Conservation (phyloP, 2,797 vertebrate species). For the Gallinago stenura region DNA sequence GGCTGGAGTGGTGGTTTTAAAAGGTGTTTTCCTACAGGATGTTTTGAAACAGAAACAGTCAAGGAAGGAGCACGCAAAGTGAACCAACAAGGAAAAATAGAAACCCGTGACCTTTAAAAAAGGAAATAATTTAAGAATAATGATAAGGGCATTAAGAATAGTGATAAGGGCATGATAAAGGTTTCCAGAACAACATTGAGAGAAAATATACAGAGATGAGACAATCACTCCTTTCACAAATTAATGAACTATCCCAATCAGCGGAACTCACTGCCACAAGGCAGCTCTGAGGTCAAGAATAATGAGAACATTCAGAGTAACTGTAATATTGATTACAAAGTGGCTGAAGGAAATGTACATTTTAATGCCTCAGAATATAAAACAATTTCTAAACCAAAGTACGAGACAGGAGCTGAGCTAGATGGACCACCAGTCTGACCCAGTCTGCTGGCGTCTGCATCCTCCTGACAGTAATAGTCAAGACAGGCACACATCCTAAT, state of each 20-base stretch:
- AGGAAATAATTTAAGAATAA: background rate
- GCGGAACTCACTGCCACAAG: background rate
- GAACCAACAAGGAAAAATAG: background rate
- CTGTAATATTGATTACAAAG: background rate
- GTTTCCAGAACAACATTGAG: background rate
- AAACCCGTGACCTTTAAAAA: background rate
- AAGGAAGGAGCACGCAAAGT: background rate
- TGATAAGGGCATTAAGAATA: background rate
- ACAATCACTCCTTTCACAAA: background rate
- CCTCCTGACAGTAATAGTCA: background rate
- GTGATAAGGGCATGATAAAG: background rate
- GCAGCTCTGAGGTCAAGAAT: background rate
- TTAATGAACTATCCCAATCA: background rate
- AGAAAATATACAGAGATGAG: background rate
- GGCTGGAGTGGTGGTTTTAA: background rate
- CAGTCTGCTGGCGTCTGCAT: background rate
- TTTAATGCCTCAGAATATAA: background rate
- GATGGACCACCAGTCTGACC: background rate
- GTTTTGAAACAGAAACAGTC: background rate
- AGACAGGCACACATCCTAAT: background rate
- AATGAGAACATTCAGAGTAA: background rate
- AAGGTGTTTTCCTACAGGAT: background rate
- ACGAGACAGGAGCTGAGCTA: background rate
- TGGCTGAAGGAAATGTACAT: background rate
- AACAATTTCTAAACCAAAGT: background rate